These are phyloP conservation scores for Sebastes taczanowskii DNA, from an alignment of 2,797 vertebrate genomes.

Conservation along the genomic window DNA sequence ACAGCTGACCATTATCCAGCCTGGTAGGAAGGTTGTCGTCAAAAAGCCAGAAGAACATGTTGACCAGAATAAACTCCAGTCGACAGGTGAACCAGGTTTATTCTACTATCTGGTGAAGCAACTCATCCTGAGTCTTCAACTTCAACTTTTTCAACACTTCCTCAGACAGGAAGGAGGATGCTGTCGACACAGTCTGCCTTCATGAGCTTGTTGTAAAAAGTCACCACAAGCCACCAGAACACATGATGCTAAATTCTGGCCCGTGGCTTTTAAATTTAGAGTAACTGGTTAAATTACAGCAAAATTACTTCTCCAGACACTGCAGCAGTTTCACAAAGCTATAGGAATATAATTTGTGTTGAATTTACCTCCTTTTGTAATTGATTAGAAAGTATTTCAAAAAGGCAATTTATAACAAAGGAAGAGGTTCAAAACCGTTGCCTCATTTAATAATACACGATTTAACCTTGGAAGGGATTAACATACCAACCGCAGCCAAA, in stretches of 20 bases:
- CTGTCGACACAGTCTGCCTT: constrained; percentile 17
- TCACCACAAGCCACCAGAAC: not conserved
- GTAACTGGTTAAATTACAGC: not conserved
- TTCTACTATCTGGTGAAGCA: not conserved
- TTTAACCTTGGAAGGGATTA: not conserved
- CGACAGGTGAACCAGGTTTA: not conserved
- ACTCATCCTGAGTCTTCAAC: not conserved
- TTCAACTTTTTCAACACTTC: constrained; percentile 40
- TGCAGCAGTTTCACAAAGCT: not conserved
- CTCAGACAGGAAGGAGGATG: constrained; percentile 22
- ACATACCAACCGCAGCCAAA: not conserved
- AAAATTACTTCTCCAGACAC: not conserved
- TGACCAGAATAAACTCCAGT: not conserved
- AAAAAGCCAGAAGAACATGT: not conserved
- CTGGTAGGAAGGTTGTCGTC: not conserved
- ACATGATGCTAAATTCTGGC: not conserved
- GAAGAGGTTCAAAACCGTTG: not conserved
- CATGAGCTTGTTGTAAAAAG: not conserved
- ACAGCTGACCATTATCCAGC: not conserved
- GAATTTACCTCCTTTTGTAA: not conserved
- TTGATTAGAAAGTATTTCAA: no score
- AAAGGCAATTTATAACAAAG: not conserved
- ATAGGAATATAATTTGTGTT: not conserved
- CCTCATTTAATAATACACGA: not conserved
- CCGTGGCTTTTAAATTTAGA: not conserved